A percentile compares a stretch with the other conserved stretches of the same genome.
Conservation (phyloP, 2,797 vertebrate genomes). For the Macropodus opercularis region DNA sequence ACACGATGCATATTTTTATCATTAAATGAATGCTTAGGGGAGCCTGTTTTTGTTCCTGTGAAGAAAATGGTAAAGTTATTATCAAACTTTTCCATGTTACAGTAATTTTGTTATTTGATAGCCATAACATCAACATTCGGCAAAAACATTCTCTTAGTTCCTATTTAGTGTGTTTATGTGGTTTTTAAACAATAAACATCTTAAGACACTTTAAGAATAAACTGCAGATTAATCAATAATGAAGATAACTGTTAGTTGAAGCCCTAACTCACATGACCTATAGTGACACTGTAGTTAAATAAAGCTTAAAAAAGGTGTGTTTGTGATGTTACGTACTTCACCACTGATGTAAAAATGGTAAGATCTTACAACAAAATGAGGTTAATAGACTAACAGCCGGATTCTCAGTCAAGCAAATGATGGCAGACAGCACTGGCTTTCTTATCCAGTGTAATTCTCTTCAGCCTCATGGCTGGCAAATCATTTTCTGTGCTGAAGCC, state of each 20-base stretch:
- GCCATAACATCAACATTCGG: too few species aligned
- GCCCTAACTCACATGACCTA: constrained; percentile 20
- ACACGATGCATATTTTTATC: background rate
- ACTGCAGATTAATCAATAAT: constrained; percentile 3
- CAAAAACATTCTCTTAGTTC: background rate
- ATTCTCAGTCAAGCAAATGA: constrained; percentile 69
- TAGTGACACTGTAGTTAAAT: constrained; percentile 21
- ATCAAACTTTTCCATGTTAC: background rate
- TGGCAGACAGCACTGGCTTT: constrained; percentile 71
- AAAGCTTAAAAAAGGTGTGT: constrained; percentile 6
- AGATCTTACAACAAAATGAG: constrained; percentile 63
- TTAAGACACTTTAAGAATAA: background rate
- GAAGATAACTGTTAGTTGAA: constrained; percentile 20
- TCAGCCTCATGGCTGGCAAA: constrained; percentile 70
- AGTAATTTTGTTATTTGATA: background rate
- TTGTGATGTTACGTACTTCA: constrained; percentile 40
- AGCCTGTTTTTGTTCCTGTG: constrained; percentile 2
- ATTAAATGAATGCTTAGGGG: constrained; percentile 7
- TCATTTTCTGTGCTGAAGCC: constrained; percentile 68
- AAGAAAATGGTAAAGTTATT: constrained; percentile 1
- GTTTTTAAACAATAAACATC: background rate
- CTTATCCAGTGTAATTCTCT: constrained; percentile 73
- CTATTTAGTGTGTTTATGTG: background rate
- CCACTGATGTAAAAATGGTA: constrained; percentile 60
- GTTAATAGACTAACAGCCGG: constrained; percentile 75